Evolutionary conservation across 2,797 vertebrate species (phyloP).

Genomic region (Anableps anableps): DNA sequence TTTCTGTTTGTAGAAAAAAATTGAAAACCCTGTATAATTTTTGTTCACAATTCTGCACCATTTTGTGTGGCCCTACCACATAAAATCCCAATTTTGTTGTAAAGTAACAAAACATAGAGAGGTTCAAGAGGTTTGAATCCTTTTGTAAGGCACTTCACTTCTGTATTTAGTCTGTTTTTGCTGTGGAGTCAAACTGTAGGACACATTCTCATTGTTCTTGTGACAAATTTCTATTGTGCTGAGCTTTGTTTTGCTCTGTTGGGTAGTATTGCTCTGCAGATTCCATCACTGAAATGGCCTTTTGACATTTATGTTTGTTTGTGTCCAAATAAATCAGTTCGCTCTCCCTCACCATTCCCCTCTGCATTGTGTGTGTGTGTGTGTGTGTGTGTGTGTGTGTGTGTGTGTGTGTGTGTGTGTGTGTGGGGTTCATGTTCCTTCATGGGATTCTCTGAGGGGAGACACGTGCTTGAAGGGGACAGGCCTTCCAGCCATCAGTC

Average conservation of each 20-base stretch:
- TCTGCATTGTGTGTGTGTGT: constrained; percentile 1
- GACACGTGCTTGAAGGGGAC: constrained; percentile 53
- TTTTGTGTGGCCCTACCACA: too few species aligned
- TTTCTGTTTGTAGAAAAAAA: too few species aligned
- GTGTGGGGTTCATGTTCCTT: constrained; percentile 16
- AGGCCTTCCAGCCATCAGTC: constrained; percentile 69
- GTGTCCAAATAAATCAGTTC: constrained; percentile 38
- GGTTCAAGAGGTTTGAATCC: background rate
- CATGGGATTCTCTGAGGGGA: constrained; percentile 40
- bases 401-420: background rate
- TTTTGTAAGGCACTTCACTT: background rate
- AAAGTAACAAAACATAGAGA: background rate
- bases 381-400: background rate
- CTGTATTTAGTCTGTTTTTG: background rate
- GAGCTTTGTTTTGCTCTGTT: background rate
- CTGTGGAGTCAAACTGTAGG: background rate
- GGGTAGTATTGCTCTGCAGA: constrained; percentile 1
- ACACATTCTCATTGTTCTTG: background rate
- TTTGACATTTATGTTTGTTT: constrained; percentile 63
- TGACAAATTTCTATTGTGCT: background rate
- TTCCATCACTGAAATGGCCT: constrained; percentile 47
- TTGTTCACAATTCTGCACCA: too few species aligned
- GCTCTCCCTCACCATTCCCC: constrained; percentile 2
- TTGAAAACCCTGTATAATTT: too few species aligned
- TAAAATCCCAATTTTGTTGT: background rate